These are phyloP conservation scores for Drosophila sp. DNA, from an alignment of 1,140 invertebrate species.

Conservation along the genomic window DNA sequence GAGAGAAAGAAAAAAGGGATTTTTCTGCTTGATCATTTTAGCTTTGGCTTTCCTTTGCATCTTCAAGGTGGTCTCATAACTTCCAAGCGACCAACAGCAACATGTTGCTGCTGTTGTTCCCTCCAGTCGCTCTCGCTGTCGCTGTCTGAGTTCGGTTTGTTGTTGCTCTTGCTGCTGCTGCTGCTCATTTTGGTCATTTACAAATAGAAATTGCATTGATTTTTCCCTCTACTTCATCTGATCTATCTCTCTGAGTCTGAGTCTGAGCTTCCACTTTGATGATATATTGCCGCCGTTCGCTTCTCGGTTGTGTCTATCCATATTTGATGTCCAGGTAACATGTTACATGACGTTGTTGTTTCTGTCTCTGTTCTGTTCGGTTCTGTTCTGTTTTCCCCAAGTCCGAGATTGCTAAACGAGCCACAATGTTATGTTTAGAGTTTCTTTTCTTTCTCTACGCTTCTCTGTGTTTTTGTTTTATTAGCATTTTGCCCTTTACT, in stretches of 20 bases:
- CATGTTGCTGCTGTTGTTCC: constrained; percentile 18
- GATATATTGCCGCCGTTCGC: constrained; percentile 68
- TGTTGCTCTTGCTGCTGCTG: constrained; percentile 28
- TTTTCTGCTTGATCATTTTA: constrained; percentile 31
- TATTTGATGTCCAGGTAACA: constrained; percentile 74
- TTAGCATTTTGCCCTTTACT: constrained; percentile 78
- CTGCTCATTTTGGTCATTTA: constrained; percentile 75
- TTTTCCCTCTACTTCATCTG: constrained; percentile 37
- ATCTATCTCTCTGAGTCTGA: constrained; percentile 31
- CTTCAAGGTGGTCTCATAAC: constrained; percentile 64
- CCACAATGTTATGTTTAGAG: constrained; percentile 67
- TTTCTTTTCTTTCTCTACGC: constrained; percentile 13
- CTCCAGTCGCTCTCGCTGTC: not conserved
- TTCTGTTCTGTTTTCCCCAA: constrained; percentile 6
- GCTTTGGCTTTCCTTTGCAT: constrained; percentile 21
- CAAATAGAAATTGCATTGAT: constrained; percentile 82
- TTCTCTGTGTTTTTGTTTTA: constrained; percentile 55
- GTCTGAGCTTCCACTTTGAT: constrained; percentile 62
- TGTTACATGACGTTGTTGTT: constrained; percentile 72
- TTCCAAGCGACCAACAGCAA: constrained; percentile 30
- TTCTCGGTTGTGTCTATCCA: constrained; percentile 42
- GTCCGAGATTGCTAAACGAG: constrained; percentile 46
- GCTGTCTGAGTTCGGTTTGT: constrained; percentile 6
- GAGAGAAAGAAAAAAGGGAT: constrained; percentile 23
- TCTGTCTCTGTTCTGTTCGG: constrained; percentile 50